These are phyloP conservation scores for Dermatemys mawii DNA, from an alignment of 2,113 vertebrate genomes.

Conservation along the genomic window DNA sequence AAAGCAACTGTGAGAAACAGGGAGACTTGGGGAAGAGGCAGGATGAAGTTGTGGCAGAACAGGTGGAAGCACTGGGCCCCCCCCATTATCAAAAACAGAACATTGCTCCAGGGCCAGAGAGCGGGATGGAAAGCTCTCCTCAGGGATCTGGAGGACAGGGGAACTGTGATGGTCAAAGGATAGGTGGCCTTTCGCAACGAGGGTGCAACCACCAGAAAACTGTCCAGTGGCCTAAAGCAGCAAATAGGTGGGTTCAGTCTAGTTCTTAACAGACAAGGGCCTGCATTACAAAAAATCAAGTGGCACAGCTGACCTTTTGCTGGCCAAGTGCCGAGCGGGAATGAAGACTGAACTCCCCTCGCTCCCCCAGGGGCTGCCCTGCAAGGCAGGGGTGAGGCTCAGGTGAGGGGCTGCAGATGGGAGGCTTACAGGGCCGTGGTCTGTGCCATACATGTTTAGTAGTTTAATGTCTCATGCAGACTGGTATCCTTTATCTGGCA, in stretches of 20 bases:
- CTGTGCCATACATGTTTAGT: background rate
- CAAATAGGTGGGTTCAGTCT: background rate
- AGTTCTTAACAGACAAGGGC: background rate
- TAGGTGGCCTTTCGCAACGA: background rate
- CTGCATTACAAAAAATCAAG: background rate
- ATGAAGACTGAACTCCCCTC: background rate
- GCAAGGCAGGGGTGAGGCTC: background rate
- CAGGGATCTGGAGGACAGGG: background rate
- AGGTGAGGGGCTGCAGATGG: background rate
- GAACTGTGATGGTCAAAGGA: background rate
- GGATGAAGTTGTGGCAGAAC: background rate
- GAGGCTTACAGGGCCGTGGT: background rate
- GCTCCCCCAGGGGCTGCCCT: background rate
- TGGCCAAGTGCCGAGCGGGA: background rate
- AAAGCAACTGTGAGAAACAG: background rate
- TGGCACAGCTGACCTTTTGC: background rate
- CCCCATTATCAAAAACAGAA: background rate
- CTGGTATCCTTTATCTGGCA: background rate
- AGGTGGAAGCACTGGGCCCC: background rate
- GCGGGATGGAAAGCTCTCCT: background rate
- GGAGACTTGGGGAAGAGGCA: fast-evolving
- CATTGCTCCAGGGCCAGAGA: background rate
- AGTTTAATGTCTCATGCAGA: background rate
- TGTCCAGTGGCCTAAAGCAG: background rate
- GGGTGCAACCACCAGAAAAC: background rate